Evolutionary conservation across 1,140 invertebrate genomes (phyloP).

Genomic region (Leptopilina clavipes): DNA sequence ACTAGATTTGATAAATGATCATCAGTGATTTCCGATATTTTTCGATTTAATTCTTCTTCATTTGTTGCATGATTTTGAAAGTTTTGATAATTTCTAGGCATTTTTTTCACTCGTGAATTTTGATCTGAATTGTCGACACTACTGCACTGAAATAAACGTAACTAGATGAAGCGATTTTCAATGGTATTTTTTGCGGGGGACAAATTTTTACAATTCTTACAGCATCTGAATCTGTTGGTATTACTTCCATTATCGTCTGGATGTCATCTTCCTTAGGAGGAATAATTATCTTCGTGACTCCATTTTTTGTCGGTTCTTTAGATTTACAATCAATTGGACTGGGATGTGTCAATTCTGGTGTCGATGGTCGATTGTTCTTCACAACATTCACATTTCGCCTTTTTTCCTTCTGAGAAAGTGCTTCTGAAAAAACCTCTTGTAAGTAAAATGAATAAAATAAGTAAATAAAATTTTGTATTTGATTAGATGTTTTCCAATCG

Average conservation of each 20-base stretch:
- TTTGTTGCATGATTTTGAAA: slow-evolving; percentile 39
- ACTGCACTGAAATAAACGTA: slow-evolving; percentile 52
- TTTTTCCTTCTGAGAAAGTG: slow-evolving; percentile 48
- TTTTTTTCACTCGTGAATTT: slow-evolving; percentile 42
- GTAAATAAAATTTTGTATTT: too few relatives aligned
- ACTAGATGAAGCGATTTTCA: slow-evolving; percentile 27
- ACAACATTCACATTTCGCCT: slow-evolving; percentile 39
- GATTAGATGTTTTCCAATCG: too few relatives aligned
- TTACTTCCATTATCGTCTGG: slow-evolving; percentile 69
- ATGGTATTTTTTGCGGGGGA: background rate
- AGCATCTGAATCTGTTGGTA: slow-evolving; percentile 64
- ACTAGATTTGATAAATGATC: slow-evolving; percentile 62
- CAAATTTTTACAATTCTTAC: slow-evolving; percentile 52
- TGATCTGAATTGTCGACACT: slow-evolving; percentile 44
- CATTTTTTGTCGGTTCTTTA: slow-evolving; percentile 46
- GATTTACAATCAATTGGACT: slow-evolving; percentile 47
- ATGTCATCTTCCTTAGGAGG: slow-evolving; percentile 69
- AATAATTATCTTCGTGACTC: slow-evolving; percentile 49
- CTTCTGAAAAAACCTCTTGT: slow-evolving; percentile 45
- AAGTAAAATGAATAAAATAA: too few relatives aligned
- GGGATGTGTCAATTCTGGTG: slow-evolving; percentile 53
- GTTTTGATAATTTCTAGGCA: slow-evolving; percentile 39
- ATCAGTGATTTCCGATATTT: slow-evolving; percentile 48
- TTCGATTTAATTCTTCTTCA: slow-evolving; percentile 46
- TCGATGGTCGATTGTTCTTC: slow-evolving; percentile 46